Conservation (phyloP, 2,888 invertebrate genomes). For the Aleiodes testaceus region DNA sequence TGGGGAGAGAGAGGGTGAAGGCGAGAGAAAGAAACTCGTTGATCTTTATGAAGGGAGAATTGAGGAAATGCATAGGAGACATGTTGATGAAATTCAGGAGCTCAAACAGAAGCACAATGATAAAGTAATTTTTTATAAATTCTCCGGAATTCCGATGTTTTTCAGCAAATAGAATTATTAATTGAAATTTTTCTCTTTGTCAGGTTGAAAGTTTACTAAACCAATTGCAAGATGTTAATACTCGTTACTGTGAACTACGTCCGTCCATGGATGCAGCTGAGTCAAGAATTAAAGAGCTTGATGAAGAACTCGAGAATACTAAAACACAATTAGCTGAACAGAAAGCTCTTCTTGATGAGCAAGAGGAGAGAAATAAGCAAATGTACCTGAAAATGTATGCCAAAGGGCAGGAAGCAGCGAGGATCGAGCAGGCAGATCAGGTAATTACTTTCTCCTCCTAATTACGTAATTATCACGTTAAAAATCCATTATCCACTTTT, state of each 20-base stretch:
- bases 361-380: conserved; percentile 83
- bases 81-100: conserved; percentile 81
- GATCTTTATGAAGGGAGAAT: conserved; percentile 83
- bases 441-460: conserved; percentile 71
- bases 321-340: conserved; percentile 81
- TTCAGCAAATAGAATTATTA: no score
- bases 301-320: conserved; percentile 82
- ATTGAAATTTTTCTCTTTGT: background rate
- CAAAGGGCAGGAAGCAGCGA: conserved; percentile 87
- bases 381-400: conserved; percentile 88
- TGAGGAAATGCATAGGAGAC: conserved; percentile 81
- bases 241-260: conserved; percentile 85
- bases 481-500: conserved; percentile 17
- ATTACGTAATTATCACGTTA: background rate
- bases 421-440: conserved; percentile 81
- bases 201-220: conserved; percentile 82
- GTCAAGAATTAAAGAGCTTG: conserved; percentile 81
- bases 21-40: conserved; percentile 81
- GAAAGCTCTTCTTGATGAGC: conserved; percentile 78
- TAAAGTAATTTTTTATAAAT: conserved; percentile 67
- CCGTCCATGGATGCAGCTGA: conserved; percentile 83
- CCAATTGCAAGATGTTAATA: conserved; percentile 83
- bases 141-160: background rate
- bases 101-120: conserved; percentile 86
- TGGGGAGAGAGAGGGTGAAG: conserved; percentile 73